phyloP scores from a whole-genome alignment of 2,888 invertebrate genomes.

The Spisula subtruncata region DNA sequence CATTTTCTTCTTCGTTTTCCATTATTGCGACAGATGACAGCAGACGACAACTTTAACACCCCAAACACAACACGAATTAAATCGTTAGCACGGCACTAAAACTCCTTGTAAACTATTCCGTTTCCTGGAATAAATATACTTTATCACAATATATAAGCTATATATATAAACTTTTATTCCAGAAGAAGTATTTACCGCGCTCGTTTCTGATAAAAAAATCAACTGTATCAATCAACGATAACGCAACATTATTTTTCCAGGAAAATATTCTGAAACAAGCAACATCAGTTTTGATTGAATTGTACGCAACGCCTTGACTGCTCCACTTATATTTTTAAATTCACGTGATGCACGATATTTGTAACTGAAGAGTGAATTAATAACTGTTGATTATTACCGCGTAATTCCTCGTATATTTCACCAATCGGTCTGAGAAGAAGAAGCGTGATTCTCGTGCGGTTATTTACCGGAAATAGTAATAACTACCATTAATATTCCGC shows the following conservation, averaged over 20 bases:
- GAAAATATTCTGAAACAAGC: background rate
- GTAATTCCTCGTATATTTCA: background rate
- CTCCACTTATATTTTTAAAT: background rate
- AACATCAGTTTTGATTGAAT: background rate
- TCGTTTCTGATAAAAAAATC: background rate
- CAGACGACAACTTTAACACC: background rate
- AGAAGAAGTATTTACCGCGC: background rate
- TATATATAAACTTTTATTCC: background rate
- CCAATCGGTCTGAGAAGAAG: background rate
- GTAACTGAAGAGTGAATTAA: background rate
- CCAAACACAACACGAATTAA: background rate
- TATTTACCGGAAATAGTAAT: slow-evolving; percentile 43
- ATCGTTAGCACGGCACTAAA: background rate
- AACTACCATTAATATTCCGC: slow-evolving; percentile 44
- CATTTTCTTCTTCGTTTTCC: slow-evolving; percentile 54
- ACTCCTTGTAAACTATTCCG: background rate
- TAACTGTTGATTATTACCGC: background rate
- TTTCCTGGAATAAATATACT: background rate
- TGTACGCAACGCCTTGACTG: background rate
- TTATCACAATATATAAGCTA: background rate
- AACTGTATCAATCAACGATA: slow-evolving; percentile 1
- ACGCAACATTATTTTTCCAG: background rate
- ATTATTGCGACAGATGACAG: slow-evolving; percentile 10
- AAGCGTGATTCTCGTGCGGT: background rate
- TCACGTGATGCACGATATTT: background rate